phyloP scores from a whole-genome alignment of 2,113 vertebrate species.

The Mustela lutreola region DNA sequence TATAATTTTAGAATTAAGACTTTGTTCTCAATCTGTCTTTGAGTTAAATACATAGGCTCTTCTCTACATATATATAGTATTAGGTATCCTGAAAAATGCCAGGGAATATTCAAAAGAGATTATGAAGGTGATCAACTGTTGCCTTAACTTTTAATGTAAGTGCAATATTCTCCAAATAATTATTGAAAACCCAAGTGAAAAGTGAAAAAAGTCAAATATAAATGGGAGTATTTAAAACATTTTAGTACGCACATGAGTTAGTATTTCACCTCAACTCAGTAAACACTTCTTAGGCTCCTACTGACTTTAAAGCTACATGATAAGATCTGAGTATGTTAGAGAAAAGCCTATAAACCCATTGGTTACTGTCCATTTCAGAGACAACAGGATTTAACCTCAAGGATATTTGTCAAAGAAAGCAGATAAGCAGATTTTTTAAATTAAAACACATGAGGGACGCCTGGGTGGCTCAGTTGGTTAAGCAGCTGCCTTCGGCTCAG shows the following conservation, averaged over 20 bases:
- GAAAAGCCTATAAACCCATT: not conserved
- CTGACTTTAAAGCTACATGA: not conserved
- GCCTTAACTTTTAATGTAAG: conserved; percentile 30
- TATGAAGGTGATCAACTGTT: not conserved
- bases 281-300: not conserved
- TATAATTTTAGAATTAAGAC: not conserved
- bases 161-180: not conserved
- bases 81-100: not conserved
- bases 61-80: conserved; percentile 21
- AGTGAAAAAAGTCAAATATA: not conserved
- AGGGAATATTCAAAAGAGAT: conserved; percentile 28
- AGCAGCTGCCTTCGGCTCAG: no score
- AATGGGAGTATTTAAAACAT: not conserved
- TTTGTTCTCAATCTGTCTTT: not conserved
- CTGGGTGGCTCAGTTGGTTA: no score
- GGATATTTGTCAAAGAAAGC: not conserved
- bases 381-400: not conserved
- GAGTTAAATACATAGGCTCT: not conserved
- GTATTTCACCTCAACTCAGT: not conserved
- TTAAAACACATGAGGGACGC: not conserved
- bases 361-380: not conserved
- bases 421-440: not conserved
- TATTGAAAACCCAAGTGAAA: not conserved
- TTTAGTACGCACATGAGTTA: not conserved
- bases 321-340: not conserved